Evolutionary conservation across 2,888 invertebrate genomes (phyloP), one percentile per base, ranked within the genome.

Genomic region (Idaea biselata): DNA sequence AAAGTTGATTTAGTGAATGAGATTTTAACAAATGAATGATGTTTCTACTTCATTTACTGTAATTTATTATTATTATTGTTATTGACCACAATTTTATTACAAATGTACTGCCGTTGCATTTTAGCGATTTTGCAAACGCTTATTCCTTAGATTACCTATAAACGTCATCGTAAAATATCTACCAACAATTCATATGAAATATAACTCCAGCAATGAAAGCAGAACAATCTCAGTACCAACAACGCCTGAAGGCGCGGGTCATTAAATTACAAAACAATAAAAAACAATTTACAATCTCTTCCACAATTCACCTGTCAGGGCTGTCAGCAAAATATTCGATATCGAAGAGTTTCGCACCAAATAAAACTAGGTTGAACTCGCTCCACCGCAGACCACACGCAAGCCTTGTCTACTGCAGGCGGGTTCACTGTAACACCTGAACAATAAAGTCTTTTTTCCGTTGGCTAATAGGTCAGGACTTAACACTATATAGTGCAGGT

Each of bases 261-360:
- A 31, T 16, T 18, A 17, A 11, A 16, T 53, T 44, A 60, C 25
- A 54, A 31, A 56, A 33, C 55, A 32, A 18, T 31, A 62, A 60
- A 18, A 60, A 64, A 55, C 55, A 59, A 68, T 69, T 65, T 71
- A 65, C 64, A 71, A 65, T 68, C 65, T 61, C 68, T 68, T 70
- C 67, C 67, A 68, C 71, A 71, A 75, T 72, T 73, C 73, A 78
- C 70, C 68, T 73, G 77, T 73, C 73, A 67, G 71, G 70, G 59
- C 68, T 73, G 77, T 73, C 73, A 67, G 71, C 71, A 59, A 68
- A 73, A 69, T 72, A 68, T 59, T 63, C 62, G 63, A 64, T 62
- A 67, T 56, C 58, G 62, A 64, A 65, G 67, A 64, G 63, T 63
- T 68, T 72, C 70, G 61, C 67, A 79, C 70, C 67, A 71, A 73